Evolutionary conservation across 2,113 vertebrate species (phyloP), one percentile per base, ranked within the genome.

Genomic region (Sinocyclocheilus maitianheensis): DNA sequence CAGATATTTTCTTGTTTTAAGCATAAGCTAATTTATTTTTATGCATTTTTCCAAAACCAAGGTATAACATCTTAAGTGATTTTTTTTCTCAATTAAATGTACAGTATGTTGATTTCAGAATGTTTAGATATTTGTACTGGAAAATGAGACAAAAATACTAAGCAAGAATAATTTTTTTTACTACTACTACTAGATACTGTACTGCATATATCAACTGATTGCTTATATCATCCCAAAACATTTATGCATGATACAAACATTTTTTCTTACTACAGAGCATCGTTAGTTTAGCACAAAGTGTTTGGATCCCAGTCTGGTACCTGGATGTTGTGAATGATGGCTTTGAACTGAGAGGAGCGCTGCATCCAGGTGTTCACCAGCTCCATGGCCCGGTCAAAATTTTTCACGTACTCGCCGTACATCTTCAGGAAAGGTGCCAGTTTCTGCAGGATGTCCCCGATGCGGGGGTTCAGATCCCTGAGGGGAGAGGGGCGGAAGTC

Each of bases 331-430:
- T 97, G 97, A 60, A 98, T 89, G 87, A 97, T 97, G 89, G 93
- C 89, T 92, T 97, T 98, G 91, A 98, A 98, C 84, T 94, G 95
- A 2, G 95, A 92, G 0, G 95, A 97, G 8, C 97, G 92, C 89
- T 97, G 95, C 91, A 95, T 97, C 97, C 97, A 98, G 63, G 91
- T 95, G 91, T 95, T 97, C 24, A 98, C 94, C 76, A 97, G 92
- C 87, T 97, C 97, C 94, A 98, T 97, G 22, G 97, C 96, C 8
- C 92, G 92, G 92, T 98, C 97, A 30, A 98, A 98, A 90, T 98
- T 98, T 90, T 98, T 98, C 89, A 98, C 97, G 1, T 98, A 98
- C 87, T 98, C 97, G 2, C 97, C 97, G 4, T 97, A 98, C 97
- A 98, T 98, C 93, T 98, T 98, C 81, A 98, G 94, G 89, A 98